Conservation (phyloP, 2,888 invertebrate species). For the Diplolepis rosae region DNA sequence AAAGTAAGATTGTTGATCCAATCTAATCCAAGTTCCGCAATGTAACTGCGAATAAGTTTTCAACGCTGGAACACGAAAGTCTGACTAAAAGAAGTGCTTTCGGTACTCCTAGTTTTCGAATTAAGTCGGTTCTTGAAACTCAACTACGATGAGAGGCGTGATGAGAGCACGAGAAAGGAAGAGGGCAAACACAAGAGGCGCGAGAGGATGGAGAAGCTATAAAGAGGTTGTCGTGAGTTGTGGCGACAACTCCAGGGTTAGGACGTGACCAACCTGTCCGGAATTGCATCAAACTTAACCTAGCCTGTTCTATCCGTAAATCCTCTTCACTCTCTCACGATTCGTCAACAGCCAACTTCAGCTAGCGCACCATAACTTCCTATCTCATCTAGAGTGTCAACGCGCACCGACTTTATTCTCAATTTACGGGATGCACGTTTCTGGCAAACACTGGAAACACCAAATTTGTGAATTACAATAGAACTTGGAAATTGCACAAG, state of each 20-base stretch:
- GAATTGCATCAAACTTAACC: constrained; percentile 60
- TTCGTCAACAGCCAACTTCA: constrained; percentile 41
- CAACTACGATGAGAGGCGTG: constrained; percentile 24
- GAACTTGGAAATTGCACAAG: not conserved
- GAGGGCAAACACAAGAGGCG: constrained; percentile 35
- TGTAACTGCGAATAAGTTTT: constrained; percentile 43
- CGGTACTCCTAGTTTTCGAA: constrained; percentile 59
- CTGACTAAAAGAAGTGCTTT: constrained; percentile 43
- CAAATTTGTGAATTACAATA: constrained; percentile 21
- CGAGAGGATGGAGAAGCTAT: constrained; percentile 30
- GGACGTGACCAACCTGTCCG: constrained; percentile 61
- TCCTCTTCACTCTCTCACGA: constrained; percentile 24
- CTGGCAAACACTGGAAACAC: constrained; percentile 9
- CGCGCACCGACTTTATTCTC: constrained; percentile 40
- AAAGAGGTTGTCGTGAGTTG: constrained; percentile 55
- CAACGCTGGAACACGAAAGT: constrained; percentile 34
- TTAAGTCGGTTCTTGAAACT: constrained; percentile 58
- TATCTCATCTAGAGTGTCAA: constrained; percentile 42
- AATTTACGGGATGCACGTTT: constrained; percentile 33
- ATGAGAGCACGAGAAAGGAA: constrained; percentile 35
- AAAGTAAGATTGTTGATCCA: constrained; percentile 33
- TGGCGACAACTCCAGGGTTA: constrained; percentile 55
- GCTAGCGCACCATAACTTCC: constrained; percentile 37
- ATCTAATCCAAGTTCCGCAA: constrained; percentile 50
- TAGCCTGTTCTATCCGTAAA: constrained; percentile 19